Evolutionary conservation across 1,140 invertebrate genomes (phyloP).

Genomic region (Archegozetes longisetosus): DNA sequence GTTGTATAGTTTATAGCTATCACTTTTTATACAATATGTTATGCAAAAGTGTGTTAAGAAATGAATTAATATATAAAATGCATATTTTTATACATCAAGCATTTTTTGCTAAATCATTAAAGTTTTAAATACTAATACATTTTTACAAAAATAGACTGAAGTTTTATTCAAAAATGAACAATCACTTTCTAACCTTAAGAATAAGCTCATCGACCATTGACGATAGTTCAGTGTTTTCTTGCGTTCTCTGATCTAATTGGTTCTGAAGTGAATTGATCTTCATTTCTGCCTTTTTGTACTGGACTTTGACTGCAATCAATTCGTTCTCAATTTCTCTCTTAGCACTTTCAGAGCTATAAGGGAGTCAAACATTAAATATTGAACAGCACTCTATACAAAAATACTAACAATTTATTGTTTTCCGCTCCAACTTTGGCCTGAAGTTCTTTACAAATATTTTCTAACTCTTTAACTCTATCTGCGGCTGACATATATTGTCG

Average conservation of each 20-base stretch:
- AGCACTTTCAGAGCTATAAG: constrained; percentile 33
- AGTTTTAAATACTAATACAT: background rate
- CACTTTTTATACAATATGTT: too few species aligned
- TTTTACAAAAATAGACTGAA: background rate
- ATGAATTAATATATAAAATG: too few species aligned
- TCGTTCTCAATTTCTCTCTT: constrained; percentile 46
- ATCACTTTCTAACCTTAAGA: background rate
- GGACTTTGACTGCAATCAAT: constrained; percentile 50
- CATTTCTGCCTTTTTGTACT: constrained; percentile 56
- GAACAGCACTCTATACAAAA: too few species aligned
- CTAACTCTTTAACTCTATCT: background rate
- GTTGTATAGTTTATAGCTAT: too few species aligned
- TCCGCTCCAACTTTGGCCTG: background rate
- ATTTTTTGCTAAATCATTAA: background rate
- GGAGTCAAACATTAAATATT: too few species aligned
- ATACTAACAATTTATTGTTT: background rate
- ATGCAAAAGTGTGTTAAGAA: too few species aligned
- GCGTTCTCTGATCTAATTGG: constrained; percentile 46
- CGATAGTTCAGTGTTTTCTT: constrained; percentile 51
- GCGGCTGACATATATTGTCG: background rate
- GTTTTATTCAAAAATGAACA: background rate
- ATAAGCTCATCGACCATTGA: constrained; percentile 58
- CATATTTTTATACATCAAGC: too few species aligned
- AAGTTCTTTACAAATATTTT: background rate
- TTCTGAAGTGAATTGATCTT: constrained; percentile 42